Evolutionary conservation across 2,113 vertebrate species (phyloP), one percentile per base, ranked within the genome.

Genomic region (Andinoacara biseriatus): DNA sequence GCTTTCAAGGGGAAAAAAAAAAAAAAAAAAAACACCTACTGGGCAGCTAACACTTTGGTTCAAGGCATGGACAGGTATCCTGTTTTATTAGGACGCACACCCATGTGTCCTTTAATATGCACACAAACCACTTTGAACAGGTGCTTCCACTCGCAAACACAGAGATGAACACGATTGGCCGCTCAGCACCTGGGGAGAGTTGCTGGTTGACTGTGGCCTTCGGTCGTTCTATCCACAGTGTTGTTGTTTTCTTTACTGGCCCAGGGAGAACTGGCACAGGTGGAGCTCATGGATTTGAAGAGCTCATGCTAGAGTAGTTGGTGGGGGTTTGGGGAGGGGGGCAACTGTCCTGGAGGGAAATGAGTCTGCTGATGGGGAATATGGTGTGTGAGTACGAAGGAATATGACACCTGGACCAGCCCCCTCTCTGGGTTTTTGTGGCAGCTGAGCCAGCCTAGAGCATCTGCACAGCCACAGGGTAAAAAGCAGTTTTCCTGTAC

Each of bases 381-480:
- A 62, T 54, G 74, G 86, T 83, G 83, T 87, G 82, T 80, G 61
- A 80, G 83, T 58, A 52, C 62, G 56, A 74, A 88, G 78, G 86
- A 84, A 92, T 88, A 75, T 80, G 65, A 87, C 94, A 94, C 93
- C 94, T 95, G 95, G 90, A 94, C 84, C 87, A 77, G 69, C 80
- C 77, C 63, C 77, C 78, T 93, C 91, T 90, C 92, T 83, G 86
- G 90, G 88, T 93, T 76, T 92, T 77, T 65, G 69, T 91, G 90
- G 93, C 95, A 95, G 94, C 95, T 95, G 95, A 95, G 94, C 91
- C 88, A 89, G 77, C 89, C 85, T 83, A 83, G 83, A 94, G 92
- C 94, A 95, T 95, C 94, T 96, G 95, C 89, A 92, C 89, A 91
- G 91, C 95, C 88, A 93, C 88, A 80, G 94, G 95, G 92, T 89